Percentiles rank a stretch among this genome's conserved stretches.
phyloP scores from a whole-genome alignment of 2,888 invertebrate species.

The Epirrhoe tristata region DNA sequence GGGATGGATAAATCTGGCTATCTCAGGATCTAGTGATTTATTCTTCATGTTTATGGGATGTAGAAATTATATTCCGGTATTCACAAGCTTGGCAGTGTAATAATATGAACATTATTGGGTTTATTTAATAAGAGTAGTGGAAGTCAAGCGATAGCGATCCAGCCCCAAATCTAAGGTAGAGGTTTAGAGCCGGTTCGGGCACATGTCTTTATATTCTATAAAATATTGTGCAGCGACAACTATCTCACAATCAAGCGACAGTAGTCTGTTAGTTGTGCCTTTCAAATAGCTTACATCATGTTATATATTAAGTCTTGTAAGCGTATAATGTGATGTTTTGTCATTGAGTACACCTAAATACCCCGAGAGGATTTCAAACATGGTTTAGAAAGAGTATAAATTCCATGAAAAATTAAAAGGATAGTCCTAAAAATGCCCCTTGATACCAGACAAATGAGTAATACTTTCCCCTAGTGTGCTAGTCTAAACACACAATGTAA shows the following conservation, averaged over 20 bases:
- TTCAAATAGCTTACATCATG: background rate
- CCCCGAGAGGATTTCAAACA: background rate
- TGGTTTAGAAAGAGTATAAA: background rate
- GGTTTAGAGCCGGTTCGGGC: too few relatives aligned
- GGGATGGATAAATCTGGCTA: background rate
- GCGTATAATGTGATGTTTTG: background rate
- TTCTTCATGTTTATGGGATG: too few relatives aligned
- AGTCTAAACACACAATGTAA: conserved; percentile 24
- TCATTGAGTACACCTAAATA: background rate
- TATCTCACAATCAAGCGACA: background rate
- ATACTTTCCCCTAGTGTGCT: conserved; percentile 17
- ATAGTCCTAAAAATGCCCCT: background rate
- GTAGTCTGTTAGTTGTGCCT: background rate
- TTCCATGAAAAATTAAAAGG: background rate
- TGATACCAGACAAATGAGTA: conserved; percentile 2
- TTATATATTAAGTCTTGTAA: background rate
- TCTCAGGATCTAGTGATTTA: background rate
- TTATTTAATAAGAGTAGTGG: too few relatives aligned
- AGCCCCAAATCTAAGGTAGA: too few relatives aligned
- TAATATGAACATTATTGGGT: too few relatives aligned
- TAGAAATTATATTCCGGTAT: too few relatives aligned
- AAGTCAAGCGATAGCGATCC: too few relatives aligned
- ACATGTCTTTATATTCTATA: too few relatives aligned
- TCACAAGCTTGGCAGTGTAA: too few relatives aligned
- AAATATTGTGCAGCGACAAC: background rate